These are phyloP conservation scores for Darevskia mixta DNA, from an alignment of 2,797 vertebrate species.

Conservation along the genomic window DNA sequence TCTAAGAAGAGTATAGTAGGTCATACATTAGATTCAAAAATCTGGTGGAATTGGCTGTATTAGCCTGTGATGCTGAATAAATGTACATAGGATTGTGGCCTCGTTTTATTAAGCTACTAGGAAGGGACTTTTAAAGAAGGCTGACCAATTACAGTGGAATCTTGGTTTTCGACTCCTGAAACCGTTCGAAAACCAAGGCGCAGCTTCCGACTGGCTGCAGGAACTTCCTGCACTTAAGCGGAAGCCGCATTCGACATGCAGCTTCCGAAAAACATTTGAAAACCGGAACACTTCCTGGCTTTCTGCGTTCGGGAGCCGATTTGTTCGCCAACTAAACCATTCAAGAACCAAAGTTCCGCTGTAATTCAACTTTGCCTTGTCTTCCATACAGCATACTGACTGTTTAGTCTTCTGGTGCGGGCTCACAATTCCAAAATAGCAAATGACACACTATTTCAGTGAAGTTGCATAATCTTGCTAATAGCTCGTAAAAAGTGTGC, in stretches of 20 bases:
- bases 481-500: slow-evolving; percentile 23
- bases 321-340: no score
- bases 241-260: no score
- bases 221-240: no score
- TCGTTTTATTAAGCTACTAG: not conserved
- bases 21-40: not conserved
- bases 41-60: not conserved
- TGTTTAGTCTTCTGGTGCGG: not conserved
- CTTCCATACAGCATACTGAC: not conserved
- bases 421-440: not conserved
- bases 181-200: no score
- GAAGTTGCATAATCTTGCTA: not conserved
- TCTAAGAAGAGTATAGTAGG: not conserved
- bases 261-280: no score
- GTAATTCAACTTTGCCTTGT: not conserved
- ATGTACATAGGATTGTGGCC: not conserved
- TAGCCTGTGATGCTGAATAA: not conserved
- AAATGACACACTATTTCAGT: slow-evolving; percentile 5
- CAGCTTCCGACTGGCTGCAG: no score
- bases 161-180: not conserved
- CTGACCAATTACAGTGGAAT: not conserved
- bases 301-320: no score
- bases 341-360: no score
- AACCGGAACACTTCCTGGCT: no score
- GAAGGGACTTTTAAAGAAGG: slow-evolving; percentile 44